Evolutionary conservation across 2,797 vertebrate species (phyloP).

Genomic region (Sebastes dallii): DNA sequence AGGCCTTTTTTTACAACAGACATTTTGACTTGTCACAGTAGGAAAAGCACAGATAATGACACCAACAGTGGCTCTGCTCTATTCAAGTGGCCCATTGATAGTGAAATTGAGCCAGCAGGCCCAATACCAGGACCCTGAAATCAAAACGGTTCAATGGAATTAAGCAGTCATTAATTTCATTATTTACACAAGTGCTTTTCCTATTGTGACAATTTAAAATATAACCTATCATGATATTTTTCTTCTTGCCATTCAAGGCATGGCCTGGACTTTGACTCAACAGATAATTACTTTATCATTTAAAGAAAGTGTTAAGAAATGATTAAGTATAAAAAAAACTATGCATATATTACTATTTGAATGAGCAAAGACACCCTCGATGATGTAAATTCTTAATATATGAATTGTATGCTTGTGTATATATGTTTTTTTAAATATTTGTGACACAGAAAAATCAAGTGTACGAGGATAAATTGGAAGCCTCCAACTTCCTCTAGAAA

Average conservation of each 20-base stretch:
- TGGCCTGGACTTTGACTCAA: neutral
- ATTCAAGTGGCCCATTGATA: neutral
- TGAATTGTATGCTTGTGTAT: neutral
- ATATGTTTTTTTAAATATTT: neutral
- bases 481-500: neutral
- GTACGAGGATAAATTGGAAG: neutral
- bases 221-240: neutral
- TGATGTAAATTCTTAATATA: slow-evolving; percentile 29
- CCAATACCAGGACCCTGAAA: neutral
- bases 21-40: neutral
- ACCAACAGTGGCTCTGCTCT: neutral
- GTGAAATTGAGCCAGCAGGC: neutral
- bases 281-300: neutral
- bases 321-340: too few relatives aligned
- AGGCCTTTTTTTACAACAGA: neutral
- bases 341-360: slow-evolving; percentile 7
- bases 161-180: neutral
- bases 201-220: neutral
- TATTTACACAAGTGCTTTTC: neutral
- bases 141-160: neutral
- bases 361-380: neutral
- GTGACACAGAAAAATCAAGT: neutral
- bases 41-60: neutral
- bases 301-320: neutral
- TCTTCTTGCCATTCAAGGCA: neutral